Evolutionary conservation across 2,797 vertebrate species (phyloP).

Genomic region (Ambastaia sidthimunki): DNA sequence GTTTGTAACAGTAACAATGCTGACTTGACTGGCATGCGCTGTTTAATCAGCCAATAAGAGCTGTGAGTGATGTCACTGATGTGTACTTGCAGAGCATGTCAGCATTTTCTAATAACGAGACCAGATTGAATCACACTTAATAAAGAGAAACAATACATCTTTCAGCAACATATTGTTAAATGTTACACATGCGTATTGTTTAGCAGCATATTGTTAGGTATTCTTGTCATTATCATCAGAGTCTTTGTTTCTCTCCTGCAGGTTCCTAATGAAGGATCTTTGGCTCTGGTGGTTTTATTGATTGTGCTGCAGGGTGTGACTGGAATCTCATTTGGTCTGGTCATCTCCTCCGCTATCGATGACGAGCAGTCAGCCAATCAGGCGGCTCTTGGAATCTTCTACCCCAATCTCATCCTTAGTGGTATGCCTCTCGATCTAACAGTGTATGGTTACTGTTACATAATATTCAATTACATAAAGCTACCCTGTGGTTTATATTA

Average conservation of each 20-base stretch:
- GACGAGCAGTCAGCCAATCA: constrained; percentile 84
- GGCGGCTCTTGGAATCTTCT: constrained; percentile 81
- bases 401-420: constrained; percentile 82
- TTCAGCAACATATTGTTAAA: neutral
- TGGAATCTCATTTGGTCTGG: constrained; percentile 80
- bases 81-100: constrained; percentile 8
- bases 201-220: too few relatives aligned
- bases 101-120: too few relatives aligned
- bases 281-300: constrained; percentile 74
- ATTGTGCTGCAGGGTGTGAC: constrained; percentile 80
- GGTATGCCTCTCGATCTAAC: constrained; percentile 62
- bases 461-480: neutral
- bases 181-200: neutral
- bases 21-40: neutral
- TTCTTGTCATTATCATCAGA: neutral
- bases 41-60: constrained; percentile 30
- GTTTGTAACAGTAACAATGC: constrained; percentile 50
- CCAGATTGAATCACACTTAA: too few relatives aligned
- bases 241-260: constrained; percentile 50
- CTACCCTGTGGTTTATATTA: constrained; percentile 19
- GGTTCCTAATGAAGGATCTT: constrained; percentile 81
- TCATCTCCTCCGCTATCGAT: constrained; percentile 81
- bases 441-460: neutral
- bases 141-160: too few relatives aligned
- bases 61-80: constrained; percentile 17